Percentiles rank a stretch among this genome's conserved stretches.
Conservation (phyloP, 2,113 vertebrate species). For the Heptranchias perlo region DNA sequence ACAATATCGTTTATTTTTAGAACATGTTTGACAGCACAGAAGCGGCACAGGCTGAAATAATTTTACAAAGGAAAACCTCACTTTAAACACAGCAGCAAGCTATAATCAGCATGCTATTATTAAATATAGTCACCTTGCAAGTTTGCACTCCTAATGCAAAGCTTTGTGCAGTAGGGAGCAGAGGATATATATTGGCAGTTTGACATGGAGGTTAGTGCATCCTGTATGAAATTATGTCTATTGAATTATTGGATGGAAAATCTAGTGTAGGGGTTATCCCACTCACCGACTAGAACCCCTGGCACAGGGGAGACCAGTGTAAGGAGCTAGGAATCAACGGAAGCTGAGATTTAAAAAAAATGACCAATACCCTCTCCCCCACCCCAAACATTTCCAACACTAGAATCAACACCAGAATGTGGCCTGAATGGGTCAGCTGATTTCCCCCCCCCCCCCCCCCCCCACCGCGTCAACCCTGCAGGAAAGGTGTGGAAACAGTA, state of each 20-base stretch:
- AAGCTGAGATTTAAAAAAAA: neutral
- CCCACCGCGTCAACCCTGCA: too few relatives aligned
- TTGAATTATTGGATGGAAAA: neutral
- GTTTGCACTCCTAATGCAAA: neutral
- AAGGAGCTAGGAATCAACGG: neutral
- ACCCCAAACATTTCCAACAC: neutral
- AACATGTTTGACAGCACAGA: neutral
- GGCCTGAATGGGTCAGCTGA: neutral
- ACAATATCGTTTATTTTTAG: slow-evolving; percentile 35
- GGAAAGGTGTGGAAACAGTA: too few relatives aligned
- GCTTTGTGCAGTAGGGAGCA: neutral
- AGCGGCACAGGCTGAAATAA: slow-evolving; percentile 9
- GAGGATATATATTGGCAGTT: neutral
- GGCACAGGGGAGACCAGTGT: too few relatives aligned
- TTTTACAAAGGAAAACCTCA: slow-evolving; percentile 28
- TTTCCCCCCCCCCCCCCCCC: neutral
- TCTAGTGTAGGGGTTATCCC: neutral
- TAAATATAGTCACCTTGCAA: neutral
- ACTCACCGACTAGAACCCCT: neutral
- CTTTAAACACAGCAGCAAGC: neutral
- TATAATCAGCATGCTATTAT: neutral
- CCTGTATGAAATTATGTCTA: neutral
- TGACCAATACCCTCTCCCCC: too few relatives aligned
- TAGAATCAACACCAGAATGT: neutral
- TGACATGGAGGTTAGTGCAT: neutral